Base-by-base conservation (phyloP, 2,797 vertebrate genomes). In the Malurus splendens region DNA sequence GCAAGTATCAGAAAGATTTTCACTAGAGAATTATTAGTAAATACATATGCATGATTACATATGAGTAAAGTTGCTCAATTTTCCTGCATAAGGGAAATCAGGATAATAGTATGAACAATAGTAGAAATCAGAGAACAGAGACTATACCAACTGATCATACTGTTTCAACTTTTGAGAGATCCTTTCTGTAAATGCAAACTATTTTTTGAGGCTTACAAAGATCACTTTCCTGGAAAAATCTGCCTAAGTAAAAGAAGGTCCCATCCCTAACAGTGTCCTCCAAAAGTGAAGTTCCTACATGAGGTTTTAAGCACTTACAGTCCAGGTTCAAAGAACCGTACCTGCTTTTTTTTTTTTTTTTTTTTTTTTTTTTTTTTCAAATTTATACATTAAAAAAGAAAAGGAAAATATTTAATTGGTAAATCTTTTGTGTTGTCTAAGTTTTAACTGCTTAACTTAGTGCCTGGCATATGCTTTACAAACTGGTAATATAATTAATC, bases 111-210 rank as follows among this genome's bases (percentile, higher is more conserved):
- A 60, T 0, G 1, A 14, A 38, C n/a, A 51, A 22, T 0, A 77
- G 7, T 0, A 70, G 9, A 15, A 83, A 77, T 51, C 30, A 73
- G 14, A 68, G 6, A 73, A 50, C 3, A 22, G 10, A 57, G 15
- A 65, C 4, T n/a, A 6, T 30, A 68, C 25, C 48, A 38, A 18
- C 8, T 10, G 16, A 20, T 48, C 36, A 23, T 0, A 30, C 2
- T 62, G 27, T 44, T 60, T 44, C 39, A 74, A 25, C 24, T 54
- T 76, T 42, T 2, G 0, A n/a, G 36, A 80, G 12, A 8, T 11
- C 10, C n/a, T 67, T 50, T n/a, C 14, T 5, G 6, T 27, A 86
- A 92, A 83, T 7, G 9, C 14, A 38, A 71, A 45, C 18, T 55
- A 30, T 19, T 45, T 81, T 45, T 47, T 39, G 33, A 52, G 9